A percentile compares a stretch with the other conserved stretches of the same genome.
Evolutionary conservation across 2,113 vertebrate species (phyloP).

Genomic region (Tiliqua scincoides): DNA sequence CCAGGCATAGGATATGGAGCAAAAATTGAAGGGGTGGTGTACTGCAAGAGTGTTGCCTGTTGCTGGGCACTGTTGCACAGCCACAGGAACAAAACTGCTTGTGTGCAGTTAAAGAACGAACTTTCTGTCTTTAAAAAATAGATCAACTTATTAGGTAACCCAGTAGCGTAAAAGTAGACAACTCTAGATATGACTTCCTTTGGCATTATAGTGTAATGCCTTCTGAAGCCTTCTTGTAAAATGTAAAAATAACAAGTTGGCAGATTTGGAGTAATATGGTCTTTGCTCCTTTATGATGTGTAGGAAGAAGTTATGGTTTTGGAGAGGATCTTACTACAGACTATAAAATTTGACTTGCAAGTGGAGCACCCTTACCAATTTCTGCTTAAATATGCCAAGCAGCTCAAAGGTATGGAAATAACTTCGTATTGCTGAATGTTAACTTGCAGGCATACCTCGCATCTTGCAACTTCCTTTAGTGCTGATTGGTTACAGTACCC

Average conservation of each 20-base stretch:
- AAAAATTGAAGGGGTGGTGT: background rate
- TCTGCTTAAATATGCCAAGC: slow-evolving; percentile 96
- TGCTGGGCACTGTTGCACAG: background rate
- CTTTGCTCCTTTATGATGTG: slow-evolving; percentile 32
- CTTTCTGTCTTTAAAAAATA: background rate
- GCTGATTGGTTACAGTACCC: too few species aligned
- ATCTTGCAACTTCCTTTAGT: too few species aligned
- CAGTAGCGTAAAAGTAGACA: background rate
- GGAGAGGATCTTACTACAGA: slow-evolving; percentile 96
- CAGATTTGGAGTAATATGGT: background rate
- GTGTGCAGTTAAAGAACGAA: background rate
- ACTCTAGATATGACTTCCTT: rapidly evolving
- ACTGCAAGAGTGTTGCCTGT: background rate
- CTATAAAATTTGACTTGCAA: slow-evolving; percentile 98
- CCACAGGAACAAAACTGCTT: background rate
- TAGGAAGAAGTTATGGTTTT: slow-evolving; percentile 99
- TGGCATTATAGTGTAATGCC: background rate
- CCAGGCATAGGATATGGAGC: background rate
- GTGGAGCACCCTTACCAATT: slow-evolving; percentile 98
- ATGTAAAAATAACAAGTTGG: slow-evolving; percentile 17
- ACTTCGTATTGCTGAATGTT: background rate
- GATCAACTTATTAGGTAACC: background rate
- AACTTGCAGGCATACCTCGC: too few species aligned
- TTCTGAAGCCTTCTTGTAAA: background rate
- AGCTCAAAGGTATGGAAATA: slow-evolving; percentile 90